These are phyloP conservation scores for Amphiprion percula DNA, from an alignment of 2,113 vertebrate species.

Conservation along the genomic window DNA sequence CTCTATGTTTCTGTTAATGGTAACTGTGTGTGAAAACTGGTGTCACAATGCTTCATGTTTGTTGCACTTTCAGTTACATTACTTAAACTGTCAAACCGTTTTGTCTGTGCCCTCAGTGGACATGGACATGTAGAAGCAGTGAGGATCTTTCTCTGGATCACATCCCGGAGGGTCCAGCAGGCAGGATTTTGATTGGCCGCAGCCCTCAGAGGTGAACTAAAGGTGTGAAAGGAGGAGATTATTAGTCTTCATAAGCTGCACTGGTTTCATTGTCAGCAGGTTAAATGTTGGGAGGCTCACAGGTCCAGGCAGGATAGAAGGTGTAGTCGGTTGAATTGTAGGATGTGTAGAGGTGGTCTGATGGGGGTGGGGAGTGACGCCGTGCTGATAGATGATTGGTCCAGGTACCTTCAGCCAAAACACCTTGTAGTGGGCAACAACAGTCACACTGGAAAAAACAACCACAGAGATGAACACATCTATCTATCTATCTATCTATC, in stretches of 20 bases:
- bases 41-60: neutral
- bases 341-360: slow-evolving; percentile 28
- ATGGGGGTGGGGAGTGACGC: slow-evolving; percentile 62
- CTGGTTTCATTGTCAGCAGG: neutral
- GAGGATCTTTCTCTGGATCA: slow-evolving; percentile 78
- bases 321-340: slow-evolving; percentile 39
- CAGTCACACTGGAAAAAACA: slow-evolving; percentile 82
- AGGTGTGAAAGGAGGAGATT: neutral
- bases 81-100: slow-evolving; percentile 26
- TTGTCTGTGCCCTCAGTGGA: slow-evolving; percentile 40
- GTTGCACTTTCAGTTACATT: too few species aligned
- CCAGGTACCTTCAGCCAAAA: slow-evolving; percentile 90
- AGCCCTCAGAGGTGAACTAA: slow-evolving; percentile 87
- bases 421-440: slow-evolving; percentile 84
- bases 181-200: slow-evolving; percentile 88
- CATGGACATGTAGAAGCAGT: slow-evolving; percentile 89
- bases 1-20: too few species aligned
- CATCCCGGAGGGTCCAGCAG: slow-evolving; percentile 86
- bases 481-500: too few species aligned
- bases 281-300: slow-evolving; percentile 75
- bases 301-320: slow-evolving; percentile 72
- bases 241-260: too few species aligned
- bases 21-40: too few species aligned
- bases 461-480: neutral
- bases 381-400: slow-evolving; percentile 83